Evolutionary conservation across 2,113 vertebrate genomes (phyloP), one percentile per base, ranked within the genome.

Genomic region (Psilopogon haemacephalus): DNA sequence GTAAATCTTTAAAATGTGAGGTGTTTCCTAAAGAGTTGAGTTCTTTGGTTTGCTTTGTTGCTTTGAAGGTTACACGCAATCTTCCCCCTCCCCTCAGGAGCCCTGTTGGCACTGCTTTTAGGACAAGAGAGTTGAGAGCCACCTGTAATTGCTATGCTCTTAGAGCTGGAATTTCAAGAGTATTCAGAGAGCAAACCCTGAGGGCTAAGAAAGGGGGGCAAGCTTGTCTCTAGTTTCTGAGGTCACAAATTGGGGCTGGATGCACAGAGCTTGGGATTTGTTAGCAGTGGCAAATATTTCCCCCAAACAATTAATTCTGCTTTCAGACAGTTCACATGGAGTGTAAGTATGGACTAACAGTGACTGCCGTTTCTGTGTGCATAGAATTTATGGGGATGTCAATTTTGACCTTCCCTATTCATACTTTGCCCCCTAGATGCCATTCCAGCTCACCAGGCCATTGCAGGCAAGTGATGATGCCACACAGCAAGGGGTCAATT

Each of bases 111-210:
- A 35, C 65, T 63, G 35, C 24, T 91, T 62, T 50, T 38, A 67
- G 32, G 40, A 78, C 1, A 1, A 20, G 19, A 55, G 54, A 71
- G 62, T 69, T n/a, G 77, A 89, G 37, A 92, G 21, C 18, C 90
- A 20, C 0, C 0, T 63, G 58, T 30, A 40, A 84, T 72, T 70
- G 32, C 37, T 67, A 46, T 1, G 1, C 20, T 60, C 19, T 55
- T 65, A 70, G 48, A 84, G 24, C 40, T 58, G 60, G 55, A 88
- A 20, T 55, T 77, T 55, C 50, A 74, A 38, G n/a, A 58, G 8
- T 16, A 44, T 52, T 58, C 56, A 74, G 84, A 81, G 48, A 56
- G 33, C n/a, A 82, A 56, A 75, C 4, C 28, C 12, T 0, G 0
- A 64, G 12, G n/a, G n/a, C 37, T 54, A 35, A 63, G 30, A 82